Conservation (phyloP, 92 coral and sea anemone genomes). For the Phenganax marumi region DNA sequence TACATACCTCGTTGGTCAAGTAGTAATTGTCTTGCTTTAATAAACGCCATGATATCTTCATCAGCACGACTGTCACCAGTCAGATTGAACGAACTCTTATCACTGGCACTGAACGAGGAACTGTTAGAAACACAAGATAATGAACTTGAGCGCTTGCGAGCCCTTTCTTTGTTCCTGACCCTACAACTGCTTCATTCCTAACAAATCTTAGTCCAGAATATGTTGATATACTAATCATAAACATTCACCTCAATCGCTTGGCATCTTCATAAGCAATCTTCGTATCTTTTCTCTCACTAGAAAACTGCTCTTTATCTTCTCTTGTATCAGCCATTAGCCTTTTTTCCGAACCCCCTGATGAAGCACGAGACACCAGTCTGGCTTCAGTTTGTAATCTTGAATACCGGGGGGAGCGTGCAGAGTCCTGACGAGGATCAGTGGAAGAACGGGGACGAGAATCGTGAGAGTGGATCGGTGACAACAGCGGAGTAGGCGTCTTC, state of each 20-base stretch:
- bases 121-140: slow-evolving; percentile 11
- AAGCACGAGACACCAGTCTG: slow-evolving; percentile 66
- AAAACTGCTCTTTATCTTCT: neutral
- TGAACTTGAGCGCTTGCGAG: slow-evolving; percentile 8
- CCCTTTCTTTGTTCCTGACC: too few relatives aligned
- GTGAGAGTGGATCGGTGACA: slow-evolving; percentile 26
- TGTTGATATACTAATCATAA: neutral
- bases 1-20: slow-evolving; percentile 77
- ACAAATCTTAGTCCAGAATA: neutral
- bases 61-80: slow-evolving; percentile 92
- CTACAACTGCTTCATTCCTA: too few relatives aligned
- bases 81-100: slow-evolving; percentile 43
- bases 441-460: slow-evolving; percentile 15
- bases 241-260: slow-evolving; percentile 19
- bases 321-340: neutral
- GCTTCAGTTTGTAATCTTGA: slow-evolving; percentile 79
- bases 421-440: slow-evolving; percentile 23
- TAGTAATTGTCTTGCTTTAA: slow-evolving; percentile 83
- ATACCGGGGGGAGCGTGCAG: slow-evolving; percentile 59
- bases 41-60: slow-evolving; percentile 89
- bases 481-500: slow-evolving; percentile 71
- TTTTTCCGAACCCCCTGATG: neutral
- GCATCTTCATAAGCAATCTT: slow-evolving; percentile 37
- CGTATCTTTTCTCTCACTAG: neutral
- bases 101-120: slow-evolving; percentile 29